These are phyloP conservation scores for Drosophila teissieri DNA, from an alignment of 1,140 invertebrate genomes.

Conservation along the genomic window DNA sequence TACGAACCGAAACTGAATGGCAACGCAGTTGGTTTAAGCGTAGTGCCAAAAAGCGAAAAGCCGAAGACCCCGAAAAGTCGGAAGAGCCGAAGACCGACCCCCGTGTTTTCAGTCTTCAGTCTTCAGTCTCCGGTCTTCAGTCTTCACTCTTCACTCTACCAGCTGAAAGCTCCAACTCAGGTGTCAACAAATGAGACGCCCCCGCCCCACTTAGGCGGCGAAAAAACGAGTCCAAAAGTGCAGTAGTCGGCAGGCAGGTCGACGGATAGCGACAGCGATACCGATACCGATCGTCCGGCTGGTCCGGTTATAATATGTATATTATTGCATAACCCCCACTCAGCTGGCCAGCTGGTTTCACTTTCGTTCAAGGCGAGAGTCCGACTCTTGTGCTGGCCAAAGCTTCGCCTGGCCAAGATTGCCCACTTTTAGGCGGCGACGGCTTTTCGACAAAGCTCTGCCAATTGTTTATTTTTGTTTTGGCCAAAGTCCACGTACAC, in stretches of 20 bases:
- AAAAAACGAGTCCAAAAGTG: conserved; percentile 76
- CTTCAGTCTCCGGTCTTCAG: conserved; percentile 4
- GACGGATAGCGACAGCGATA: background rate
- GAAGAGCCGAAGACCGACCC: conserved; percentile 63
- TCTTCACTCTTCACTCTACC: background rate
- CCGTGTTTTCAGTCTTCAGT: background rate
- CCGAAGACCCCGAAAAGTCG: conserved; percentile 62
- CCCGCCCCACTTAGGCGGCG: conserved; percentile 48
- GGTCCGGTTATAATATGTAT: conserved; percentile 34
- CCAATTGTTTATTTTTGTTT: conserved; percentile 4
- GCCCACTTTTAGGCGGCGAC: conserved; percentile 48
- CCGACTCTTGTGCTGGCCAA: background rate
- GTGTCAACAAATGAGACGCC: conserved; percentile 62
- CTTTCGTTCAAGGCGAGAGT: conserved; percentile 62
- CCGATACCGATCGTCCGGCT: conserved; percentile 19
- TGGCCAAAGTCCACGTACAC: conserved; percentile 60
- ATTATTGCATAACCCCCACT: conserved; percentile 50
- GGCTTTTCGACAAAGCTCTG: conserved; percentile 14
- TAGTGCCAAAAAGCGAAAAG: conserved; percentile 52
- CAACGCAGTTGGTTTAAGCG: conserved; percentile 68
- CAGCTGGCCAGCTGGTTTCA: conserved; percentile 63
- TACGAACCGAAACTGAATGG: conserved; percentile 50
- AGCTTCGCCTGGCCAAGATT: background rate
- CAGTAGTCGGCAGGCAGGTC: conserved; percentile 41
- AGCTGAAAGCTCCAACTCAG: conserved; percentile 21